Evolutionary conservation across 53 echinoderm and acorn worm genomes (phyloP).

Genomic region (Crossaster papposus): DNA sequence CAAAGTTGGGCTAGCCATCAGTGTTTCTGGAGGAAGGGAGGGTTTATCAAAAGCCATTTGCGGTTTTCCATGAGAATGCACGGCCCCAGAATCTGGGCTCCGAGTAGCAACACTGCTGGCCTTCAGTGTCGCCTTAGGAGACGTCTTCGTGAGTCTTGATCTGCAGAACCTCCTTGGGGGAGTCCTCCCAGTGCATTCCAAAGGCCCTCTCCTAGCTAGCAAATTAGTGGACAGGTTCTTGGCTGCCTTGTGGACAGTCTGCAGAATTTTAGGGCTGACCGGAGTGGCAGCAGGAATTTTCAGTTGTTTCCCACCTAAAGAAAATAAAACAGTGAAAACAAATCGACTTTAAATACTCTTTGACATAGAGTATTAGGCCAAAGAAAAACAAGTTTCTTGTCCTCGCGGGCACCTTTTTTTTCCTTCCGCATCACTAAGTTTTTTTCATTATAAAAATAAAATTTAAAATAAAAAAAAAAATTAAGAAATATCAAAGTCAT

Average conservation of each 20-base stretch:
- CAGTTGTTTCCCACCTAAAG: slow-evolving; percentile 29
- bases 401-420: too few species aligned
- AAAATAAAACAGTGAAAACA: not conserved
- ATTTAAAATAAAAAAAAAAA: too few species aligned
- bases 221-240: not conserved
- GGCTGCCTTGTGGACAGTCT: slow-evolving; percentile 41
- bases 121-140: not conserved
- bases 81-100: not conserved
- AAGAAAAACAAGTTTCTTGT: too few species aligned
- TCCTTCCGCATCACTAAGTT: too few species aligned
- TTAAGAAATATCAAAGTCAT: too few species aligned
- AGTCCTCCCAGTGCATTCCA: not conserved
- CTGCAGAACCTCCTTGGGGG: not conserved
- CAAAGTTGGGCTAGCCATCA: not conserved
- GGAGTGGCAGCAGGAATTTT: slow-evolving; percentile 43
- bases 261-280: slow-evolving; percentile 28
- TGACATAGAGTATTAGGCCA: too few species aligned
- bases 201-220: not conserved
- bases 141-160: slow-evolving; percentile 13
- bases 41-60: not conserved
- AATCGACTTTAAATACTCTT: not conserved
- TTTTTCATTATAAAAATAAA: too few species aligned
- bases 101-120: not conserved
- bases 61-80: not conserved
- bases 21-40: not conserved